Conservation (phyloP, 2,888 invertebrate species). For the Selenia dentaria region DNA sequence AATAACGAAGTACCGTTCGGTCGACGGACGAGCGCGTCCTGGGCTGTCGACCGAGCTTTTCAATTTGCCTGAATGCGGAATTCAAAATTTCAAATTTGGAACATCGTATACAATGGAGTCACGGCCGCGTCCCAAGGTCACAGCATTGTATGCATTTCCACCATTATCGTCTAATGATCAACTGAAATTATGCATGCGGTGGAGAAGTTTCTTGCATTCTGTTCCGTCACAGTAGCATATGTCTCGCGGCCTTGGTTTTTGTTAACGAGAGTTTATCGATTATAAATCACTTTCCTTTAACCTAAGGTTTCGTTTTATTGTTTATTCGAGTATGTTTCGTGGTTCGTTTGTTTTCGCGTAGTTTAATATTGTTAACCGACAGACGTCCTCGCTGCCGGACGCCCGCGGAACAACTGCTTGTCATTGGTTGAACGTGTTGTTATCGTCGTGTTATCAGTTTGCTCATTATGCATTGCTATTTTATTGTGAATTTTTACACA, state of each 20-base stretch:
- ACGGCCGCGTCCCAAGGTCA: slow-evolving; percentile 64
- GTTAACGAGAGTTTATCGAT: slow-evolving; percentile 9
- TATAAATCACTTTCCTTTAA: slow-evolving; percentile 15
- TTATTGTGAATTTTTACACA: slow-evolving; percentile 41
- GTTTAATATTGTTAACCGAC: slow-evolving; percentile 37
- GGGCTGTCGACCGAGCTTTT: slow-evolving; percentile 37
- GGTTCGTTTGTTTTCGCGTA: slow-evolving; percentile 62
- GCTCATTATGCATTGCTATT: slow-evolving; percentile 43
- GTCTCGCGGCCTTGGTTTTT: slow-evolving; percentile 37
- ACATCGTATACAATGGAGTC: slow-evolving; percentile 54
- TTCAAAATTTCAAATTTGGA: slow-evolving; percentile 66
- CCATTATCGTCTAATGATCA: slow-evolving; percentile 58
- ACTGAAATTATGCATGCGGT: slow-evolving; percentile 68
- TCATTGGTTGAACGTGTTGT: slow-evolving; percentile 46
- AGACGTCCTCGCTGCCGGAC: slow-evolving; percentile 65
- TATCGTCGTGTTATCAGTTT: slow-evolving; percentile 60
- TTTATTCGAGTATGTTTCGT: slow-evolving; percentile 56
- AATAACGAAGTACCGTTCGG: slow-evolving; percentile 19
- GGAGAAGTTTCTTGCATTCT: slow-evolving; percentile 49
- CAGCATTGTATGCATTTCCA: slow-evolving; percentile 56
- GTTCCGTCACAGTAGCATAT: slow-evolving; percentile 15
- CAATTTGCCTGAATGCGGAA: slow-evolving; percentile 52
- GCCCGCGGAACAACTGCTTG: slow-evolving; percentile 66
- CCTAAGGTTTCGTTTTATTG: slow-evolving; percentile 37
- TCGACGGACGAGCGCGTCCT: slow-evolving; percentile 17